Evolutionary conservation across 2,113 vertebrate genomes (phyloP).

Genomic region (Chlamydotis undulata): DNA sequence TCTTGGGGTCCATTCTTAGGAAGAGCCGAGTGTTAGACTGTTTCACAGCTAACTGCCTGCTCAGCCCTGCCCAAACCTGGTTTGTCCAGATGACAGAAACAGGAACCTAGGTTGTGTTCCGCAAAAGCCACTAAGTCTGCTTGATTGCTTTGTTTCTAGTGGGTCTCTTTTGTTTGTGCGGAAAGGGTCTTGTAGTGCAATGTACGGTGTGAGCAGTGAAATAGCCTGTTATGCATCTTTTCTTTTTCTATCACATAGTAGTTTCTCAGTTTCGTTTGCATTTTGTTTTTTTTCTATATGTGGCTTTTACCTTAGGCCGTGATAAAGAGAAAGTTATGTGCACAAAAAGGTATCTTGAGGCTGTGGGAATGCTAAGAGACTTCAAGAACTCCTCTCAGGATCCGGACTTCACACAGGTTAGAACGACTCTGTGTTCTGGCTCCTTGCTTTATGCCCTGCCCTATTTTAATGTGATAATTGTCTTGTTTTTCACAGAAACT

Average conservation of each 20-base stretch:
- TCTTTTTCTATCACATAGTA: not conserved
- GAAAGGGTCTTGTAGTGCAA: not conserved
- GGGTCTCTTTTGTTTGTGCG: not conserved
- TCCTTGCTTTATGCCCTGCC: not conserved
- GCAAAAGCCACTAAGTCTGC: not conserved
- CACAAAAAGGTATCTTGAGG: slow-evolving; percentile 86
- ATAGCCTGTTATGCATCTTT: not conserved
- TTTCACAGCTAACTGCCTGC: not conserved
- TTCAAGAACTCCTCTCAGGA: slow-evolving; percentile 86
- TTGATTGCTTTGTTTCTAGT: not conserved
- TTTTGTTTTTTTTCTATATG: not conserved
- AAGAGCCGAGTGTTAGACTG: not conserved
- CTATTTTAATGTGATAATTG: not conserved
- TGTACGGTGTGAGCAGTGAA: not conserved
- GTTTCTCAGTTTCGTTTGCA: not conserved
- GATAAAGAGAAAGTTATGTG: slow-evolving; percentile 81
- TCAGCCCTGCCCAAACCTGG: not conserved
- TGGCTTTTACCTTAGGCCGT: slow-evolving; percentile 78
- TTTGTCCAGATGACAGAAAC: not conserved
- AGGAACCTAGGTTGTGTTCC: not conserved
- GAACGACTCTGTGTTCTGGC: not conserved
- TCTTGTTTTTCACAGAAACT: not conserved
- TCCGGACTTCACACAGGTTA: slow-evolving; percentile 92
- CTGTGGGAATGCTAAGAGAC: slow-evolving; percentile 90
- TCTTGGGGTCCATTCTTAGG: not conserved